Evolutionary conservation across 2,888 invertebrate genomes (phyloP).

Genomic region (Melieria omissa): DNA sequence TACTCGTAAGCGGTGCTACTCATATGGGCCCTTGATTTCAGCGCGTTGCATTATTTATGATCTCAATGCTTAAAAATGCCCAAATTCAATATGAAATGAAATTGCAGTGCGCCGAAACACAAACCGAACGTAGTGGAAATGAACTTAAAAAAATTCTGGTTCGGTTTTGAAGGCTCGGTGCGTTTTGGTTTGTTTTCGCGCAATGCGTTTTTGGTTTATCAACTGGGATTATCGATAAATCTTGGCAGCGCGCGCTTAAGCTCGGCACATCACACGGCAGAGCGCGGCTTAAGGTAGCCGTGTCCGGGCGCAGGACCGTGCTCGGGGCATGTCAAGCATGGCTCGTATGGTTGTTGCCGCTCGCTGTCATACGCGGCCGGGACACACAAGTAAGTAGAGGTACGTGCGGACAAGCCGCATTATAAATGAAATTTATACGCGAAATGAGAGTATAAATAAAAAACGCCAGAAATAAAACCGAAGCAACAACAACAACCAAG

Average conservation of each 20-base stretch:
- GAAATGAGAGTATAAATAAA: conserved; percentile 31
- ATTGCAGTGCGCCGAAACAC: too few relatives aligned
- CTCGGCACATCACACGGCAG: neutral
- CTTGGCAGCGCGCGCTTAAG: neutral
- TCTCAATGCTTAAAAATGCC: conserved; percentile 23
- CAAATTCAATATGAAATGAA: conserved; percentile 30
- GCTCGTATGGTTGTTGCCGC: too few relatives aligned
- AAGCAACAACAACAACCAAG: too few relatives aligned
- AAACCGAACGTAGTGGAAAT: too few relatives aligned
- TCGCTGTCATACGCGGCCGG: too few relatives aligned
- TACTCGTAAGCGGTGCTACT: conserved; percentile 14
- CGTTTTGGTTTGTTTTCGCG: conserved; percentile 19
- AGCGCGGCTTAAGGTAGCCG: neutral
- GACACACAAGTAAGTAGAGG: neutral
- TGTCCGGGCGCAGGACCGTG: conserved; percentile 7
- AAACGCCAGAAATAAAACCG: conserved; percentile 8
- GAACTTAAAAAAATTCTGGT: too few relatives aligned
- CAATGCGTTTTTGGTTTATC: conserved; percentile 31
- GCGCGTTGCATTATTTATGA: conserved; percentile 33
- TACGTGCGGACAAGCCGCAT: conserved; percentile 21
- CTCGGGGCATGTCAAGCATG: neutral
- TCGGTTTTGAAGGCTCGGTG: too few relatives aligned
- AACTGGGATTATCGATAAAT: conserved; percentile 36
- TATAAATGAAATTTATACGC: conserved; percentile 30
- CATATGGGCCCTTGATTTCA: conserved; percentile 15